Evolutionary conservation across 64 coral and sea anemone genomes (phyloP), one percentile per base, ranked within the genome.

Genomic region (Stylophora pistillata): DNA sequence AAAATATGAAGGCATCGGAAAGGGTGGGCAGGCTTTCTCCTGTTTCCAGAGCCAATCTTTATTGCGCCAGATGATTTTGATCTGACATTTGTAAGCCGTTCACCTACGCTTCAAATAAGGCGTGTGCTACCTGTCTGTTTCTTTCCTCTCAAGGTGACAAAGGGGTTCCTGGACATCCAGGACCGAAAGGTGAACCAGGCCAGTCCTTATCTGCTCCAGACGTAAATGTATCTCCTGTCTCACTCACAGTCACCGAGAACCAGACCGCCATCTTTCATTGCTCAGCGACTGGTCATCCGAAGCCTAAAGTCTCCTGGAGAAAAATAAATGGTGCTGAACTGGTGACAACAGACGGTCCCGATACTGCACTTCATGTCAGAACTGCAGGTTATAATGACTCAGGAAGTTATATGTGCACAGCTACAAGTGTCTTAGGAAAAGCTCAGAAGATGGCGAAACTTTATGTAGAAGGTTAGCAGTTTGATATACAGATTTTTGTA

Each of bases 221-320:
- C 21, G 81, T 85, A 23, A 70, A 37, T 37, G 33, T 85, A 53
- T 85, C 81, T 64, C 81, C 81, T 69, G 12, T 34, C 25, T 65
- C 62, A 25, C 66, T 85, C 31, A 54, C 66, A 53, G 62, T 85
- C 32, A 85, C 62, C 70, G 53, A 85, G 66, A 71, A 65, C 66
- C 31, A 55, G 32, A 62, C 81, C n/a, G 81, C 81, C 56, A 54
- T n/a, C 25, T 85, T 85, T 41, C 55, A 85, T 58, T 85, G 60
- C n/a, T n/a, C n/a, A n/a, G n/a, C n/a, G n/a, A n/a, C n/a, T n/a
- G n/a, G n/a, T n/a, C n/a, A n/a, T n/a, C 81, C 81, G 70, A 18
- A 52, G 18, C 81, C 81, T 33, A 17, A 2, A 2, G 29, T 85
- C 30, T 60, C 32, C 62, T 85, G 81, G 81, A 85, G 63, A 69